phyloP scores from a whole-genome alignment of 1,140 invertebrate genomes.

The Drosophila lini region DNA sequence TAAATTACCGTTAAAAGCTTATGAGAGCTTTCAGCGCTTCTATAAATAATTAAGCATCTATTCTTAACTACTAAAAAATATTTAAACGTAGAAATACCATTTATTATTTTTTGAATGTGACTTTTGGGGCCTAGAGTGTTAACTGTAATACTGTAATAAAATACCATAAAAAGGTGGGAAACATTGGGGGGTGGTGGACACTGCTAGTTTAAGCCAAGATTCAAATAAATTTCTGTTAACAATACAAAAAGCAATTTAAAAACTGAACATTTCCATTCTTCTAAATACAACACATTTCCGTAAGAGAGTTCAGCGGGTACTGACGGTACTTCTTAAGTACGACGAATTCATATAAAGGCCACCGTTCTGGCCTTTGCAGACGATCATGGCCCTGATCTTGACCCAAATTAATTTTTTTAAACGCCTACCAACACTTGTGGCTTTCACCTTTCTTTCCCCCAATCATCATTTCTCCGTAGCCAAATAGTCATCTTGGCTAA shows the following conservation, averaged over 20 bases:
- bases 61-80: too few relatives aligned
- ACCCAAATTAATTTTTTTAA: slow-evolving; percentile 22
- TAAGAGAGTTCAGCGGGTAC: too few relatives aligned
- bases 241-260: not conserved
- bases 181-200: not conserved
- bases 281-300: not conserved
- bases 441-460: slow-evolving; percentile 36
- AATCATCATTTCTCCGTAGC: slow-evolving; percentile 2
- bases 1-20: too few relatives aligned
- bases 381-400: slow-evolving; percentile 17
- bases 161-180: not conserved
- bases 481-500: not conserved
- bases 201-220: slow-evolving; percentile 9
- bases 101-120: too few relatives aligned
- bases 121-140: too few relatives aligned
- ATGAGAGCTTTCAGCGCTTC: too few relatives aligned
- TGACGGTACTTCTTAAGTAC: too few relatives aligned
- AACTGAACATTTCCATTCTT: too few relatives aligned
- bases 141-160: not conserved
- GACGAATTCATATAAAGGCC: too few relatives aligned
- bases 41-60: too few relatives aligned
- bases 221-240: slow-evolving; percentile 6
- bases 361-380: not conserved
- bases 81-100: too few relatives aligned
- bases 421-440: slow-evolving; percentile 35